Percentiles rank a stretch among this genome's conserved stretches.
Evolutionary conservation across 2,113 vertebrate genomes (phyloP).

Genomic region (Osmerus mordax): DNA sequence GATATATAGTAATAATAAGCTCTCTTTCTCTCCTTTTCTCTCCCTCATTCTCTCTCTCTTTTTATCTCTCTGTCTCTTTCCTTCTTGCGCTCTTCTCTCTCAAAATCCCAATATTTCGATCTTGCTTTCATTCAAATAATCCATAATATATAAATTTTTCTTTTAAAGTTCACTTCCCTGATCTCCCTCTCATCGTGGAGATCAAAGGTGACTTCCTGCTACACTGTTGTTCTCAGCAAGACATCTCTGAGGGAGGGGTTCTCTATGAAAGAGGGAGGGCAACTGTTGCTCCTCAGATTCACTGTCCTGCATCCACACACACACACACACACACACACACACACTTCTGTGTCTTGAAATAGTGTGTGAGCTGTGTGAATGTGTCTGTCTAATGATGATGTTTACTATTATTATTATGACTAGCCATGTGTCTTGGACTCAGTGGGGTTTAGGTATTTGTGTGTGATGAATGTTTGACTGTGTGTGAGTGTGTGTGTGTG

Average conservation of each 20-base stretch:
- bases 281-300: too few species aligned
- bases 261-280: too few species aligned
- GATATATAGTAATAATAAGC: background rate
- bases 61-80: background rate
- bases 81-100: background rate
- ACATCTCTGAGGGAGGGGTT: background rate
- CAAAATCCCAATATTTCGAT: too few species aligned
- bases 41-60: background rate
- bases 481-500: background rate
- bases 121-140: too few species aligned
- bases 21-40: background rate
- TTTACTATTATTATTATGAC: background rate
- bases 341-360: background rate
- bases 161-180: too few species aligned
- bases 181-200: background rate
- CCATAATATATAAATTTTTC: too few species aligned
- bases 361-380: background rate
- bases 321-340: too few species aligned
- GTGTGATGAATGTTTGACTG: constrained; percentile 10
- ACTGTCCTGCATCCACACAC: too few species aligned
- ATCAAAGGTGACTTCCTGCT: constrained; percentile 2
- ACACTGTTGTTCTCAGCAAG: background rate
- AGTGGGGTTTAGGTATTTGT: background rate
- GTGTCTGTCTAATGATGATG: background rate
- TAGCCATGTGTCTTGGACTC: background rate